Conservation (phyloP, 1,140 invertebrate genomes). For the Lepeophtheirus salmonis region DNA sequence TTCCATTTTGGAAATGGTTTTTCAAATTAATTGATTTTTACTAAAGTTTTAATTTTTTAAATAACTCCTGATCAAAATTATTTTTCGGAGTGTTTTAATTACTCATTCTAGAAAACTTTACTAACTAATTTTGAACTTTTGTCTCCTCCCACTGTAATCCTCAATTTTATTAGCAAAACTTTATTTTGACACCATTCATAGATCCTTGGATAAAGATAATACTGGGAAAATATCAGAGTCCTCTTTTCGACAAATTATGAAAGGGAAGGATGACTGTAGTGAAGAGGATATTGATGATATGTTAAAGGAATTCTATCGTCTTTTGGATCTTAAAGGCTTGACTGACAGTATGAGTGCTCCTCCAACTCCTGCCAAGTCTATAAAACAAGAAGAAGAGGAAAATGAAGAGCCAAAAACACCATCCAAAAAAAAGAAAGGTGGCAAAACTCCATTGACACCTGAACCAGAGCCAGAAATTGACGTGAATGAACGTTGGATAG, state of each 20-base stretch:
- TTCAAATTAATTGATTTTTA: too few species aligned
- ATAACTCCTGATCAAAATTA: too few species aligned
- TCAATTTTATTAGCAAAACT: background rate
- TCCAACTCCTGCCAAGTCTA: background rate
- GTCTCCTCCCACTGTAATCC: too few species aligned
- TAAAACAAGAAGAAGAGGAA: background rate
- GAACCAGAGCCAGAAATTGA: background rate
- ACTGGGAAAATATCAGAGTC: conserved; percentile 8
- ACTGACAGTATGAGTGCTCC: background rate
- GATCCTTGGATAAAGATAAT: conserved; percentile 8
- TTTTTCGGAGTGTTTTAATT: too few species aligned
- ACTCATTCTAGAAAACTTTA: too few species aligned
- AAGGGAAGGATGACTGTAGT: conserved; percentile 2
- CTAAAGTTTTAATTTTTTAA: too few species aligned
- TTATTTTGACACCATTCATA: background rate
- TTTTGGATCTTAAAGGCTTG: background rate
- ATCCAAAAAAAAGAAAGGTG: background rate
- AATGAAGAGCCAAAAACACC: background rate
- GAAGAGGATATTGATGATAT: conserved; percentile 15
- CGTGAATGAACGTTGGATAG: background rate
- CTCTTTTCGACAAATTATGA: conserved; percentile 5
- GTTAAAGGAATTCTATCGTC: conserved; percentile 9
- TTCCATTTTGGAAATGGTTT: too few species aligned
- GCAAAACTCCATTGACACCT: background rate
- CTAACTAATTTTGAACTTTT: too few species aligned